Evolutionary conservation across 2,888 invertebrate species (phyloP).

Genomic region (Hypomecis punctinalis): DNA sequence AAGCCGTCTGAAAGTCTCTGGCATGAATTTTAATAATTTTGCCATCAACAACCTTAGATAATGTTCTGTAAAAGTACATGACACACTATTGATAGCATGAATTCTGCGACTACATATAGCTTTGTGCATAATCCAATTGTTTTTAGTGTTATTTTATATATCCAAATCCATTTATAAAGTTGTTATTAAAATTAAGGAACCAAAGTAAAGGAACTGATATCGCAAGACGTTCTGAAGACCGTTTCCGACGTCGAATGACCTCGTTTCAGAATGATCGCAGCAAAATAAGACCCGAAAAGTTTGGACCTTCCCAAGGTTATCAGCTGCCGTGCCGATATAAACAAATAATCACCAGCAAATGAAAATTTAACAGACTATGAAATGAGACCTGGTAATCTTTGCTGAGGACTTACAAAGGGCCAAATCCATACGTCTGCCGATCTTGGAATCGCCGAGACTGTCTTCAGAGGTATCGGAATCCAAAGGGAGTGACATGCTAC

Average conservation of each 20-base stretch:
- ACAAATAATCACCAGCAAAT: constrained; percentile 81
- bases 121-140: too few relatives aligned
- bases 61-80: too few relatives aligned
- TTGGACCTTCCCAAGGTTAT: constrained; percentile 59
- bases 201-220: constrained; percentile 58
- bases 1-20: too few relatives aligned
- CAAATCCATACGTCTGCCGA: constrained; percentile 92
- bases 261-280: constrained; percentile 57
- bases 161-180: too few relatives aligned
- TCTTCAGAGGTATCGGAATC: constrained; percentile 79
- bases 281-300: constrained; percentile 56
- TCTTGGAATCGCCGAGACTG: constrained; percentile 74
- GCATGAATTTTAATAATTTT: too few relatives aligned
- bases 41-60: too few relatives aligned
- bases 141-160: too few relatives aligned
- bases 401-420: constrained; percentile 90
- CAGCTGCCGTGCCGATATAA: constrained; percentile 81
- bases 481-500: constrained; percentile 89
- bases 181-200: background rate
- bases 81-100: too few relatives aligned
- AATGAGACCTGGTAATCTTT: constrained; percentile 42
- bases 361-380: constrained; percentile 76
- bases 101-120: too few relatives aligned
- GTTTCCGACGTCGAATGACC: constrained; percentile 56
- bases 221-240: constrained; percentile 54